Evolutionary conservation across 1,140 invertebrate species (phyloP), one percentile per base, ranked within the genome.

Genomic region (Tribolium madens): DNA sequence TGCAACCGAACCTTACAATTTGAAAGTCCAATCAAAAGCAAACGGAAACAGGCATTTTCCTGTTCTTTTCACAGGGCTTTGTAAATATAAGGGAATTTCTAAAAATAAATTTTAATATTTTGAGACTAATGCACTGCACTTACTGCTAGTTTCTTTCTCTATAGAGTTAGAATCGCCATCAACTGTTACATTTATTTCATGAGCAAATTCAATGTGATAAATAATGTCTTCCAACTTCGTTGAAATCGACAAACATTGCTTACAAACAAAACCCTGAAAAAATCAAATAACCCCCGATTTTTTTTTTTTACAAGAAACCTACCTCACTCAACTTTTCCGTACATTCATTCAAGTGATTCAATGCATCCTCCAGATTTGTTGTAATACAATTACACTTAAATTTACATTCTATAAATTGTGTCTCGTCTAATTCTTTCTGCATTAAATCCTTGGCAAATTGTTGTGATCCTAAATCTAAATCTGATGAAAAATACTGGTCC

Each of bases 21-120:
- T 78, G 21, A 84, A 69, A 17, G 85, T 87, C 87, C 86, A 88
- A 9, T 74, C 46, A 60, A 84, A 79, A 21, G 85, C 76, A 21
- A 75, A 64, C 1, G n/a, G n/a, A 31, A 78, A 78, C 26, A 80
- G 36, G 3, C 18, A 12, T 72, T 26, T 42, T 2, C 15, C 3
- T 1, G 36, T 42, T 14, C 50, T 42, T 21, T 36, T 75, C 0
- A 71, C 12, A 17, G 26, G n/a, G 14, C 31, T 48, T 13, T 33
- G 21, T 17, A 80, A 70, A 75, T 78, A 78, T 12, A 21, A 46
- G 5, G 70, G 78, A 12, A 31, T 21, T 46, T 64, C 76, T 77
- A 48, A 71, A 82, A 79, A 57, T 13, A 4, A 47, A 3, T 77
- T 77, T 73, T 60, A 10, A 21, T 17, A 15, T 57, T 31, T 21